Evolutionary conservation across 2,888 invertebrate genomes (phyloP).

Genomic region (Carpatolechia fugitivella): DNA sequence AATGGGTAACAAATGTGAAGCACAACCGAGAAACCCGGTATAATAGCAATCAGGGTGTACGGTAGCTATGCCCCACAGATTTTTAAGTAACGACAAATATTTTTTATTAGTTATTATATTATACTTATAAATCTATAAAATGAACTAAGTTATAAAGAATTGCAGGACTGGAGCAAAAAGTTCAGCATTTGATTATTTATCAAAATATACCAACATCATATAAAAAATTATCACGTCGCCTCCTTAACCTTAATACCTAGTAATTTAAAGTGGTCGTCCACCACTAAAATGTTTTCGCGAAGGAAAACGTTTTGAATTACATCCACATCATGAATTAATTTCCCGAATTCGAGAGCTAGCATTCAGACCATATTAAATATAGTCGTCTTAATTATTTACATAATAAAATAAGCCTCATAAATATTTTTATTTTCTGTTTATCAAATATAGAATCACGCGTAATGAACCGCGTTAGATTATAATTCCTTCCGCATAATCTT

Average conservation of each 20-base stretch:
- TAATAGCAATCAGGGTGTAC: slow-evolving; percentile 19
- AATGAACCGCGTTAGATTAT: too few relatives aligned
- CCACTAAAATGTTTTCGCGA: slow-evolving; percentile 17
- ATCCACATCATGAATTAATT: neutral
- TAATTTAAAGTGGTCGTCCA: slow-evolving; percentile 25
- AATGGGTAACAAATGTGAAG: slow-evolving; percentile 28
- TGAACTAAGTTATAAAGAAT: slow-evolving; percentile 48
- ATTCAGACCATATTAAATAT: slow-evolving; percentile 9
- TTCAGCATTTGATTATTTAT: slow-evolving; percentile 58
- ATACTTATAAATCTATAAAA: slow-evolving; percentile 47
- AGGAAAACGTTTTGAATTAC: neutral
- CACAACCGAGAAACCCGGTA: slow-evolving; percentile 32
- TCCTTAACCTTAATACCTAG: slow-evolving; percentile 32
- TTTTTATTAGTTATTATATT: slow-evolving; percentile 26
- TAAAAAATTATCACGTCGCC: slow-evolving; percentile 31
- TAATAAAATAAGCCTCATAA: slow-evolving; percentile 3
- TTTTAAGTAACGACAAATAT: slow-evolving; percentile 25
- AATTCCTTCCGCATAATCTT: too few relatives aligned
- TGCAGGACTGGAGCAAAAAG: slow-evolving; percentile 62
- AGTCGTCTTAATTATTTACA: neutral
- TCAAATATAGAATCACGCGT: too few relatives aligned
- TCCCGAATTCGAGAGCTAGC: neutral
- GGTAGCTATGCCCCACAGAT: slow-evolving; percentile 18
- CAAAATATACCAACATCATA: slow-evolving; percentile 43
- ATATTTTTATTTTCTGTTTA: neutral